phyloP scores from a whole-genome alignment of 2,113 vertebrate species.

The Festucalex cinctus region DNA sequence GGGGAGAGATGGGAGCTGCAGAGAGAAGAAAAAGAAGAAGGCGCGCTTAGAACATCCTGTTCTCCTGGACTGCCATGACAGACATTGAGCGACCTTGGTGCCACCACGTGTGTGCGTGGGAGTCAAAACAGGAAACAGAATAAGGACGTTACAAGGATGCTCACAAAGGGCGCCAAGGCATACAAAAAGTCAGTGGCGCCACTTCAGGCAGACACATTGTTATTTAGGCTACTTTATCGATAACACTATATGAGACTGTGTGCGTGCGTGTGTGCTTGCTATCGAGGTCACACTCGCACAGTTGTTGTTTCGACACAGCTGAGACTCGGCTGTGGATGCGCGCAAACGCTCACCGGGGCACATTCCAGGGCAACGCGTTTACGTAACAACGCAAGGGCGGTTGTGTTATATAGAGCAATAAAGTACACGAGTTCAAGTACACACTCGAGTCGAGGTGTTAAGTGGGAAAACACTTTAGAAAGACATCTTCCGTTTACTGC shows the following conservation, averaged over 20 bases:
- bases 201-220: slow-evolving; percentile 35
- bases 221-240: slow-evolving; percentile 51
- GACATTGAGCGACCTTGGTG: slow-evolving; percentile 28
- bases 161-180: not conserved
- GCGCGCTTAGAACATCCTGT: slow-evolving; percentile 48
- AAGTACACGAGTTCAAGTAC: not conserved
- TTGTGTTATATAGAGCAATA: not conserved
- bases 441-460: slow-evolving; percentile 6
- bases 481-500: too few species aligned
- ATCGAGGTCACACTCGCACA: slow-evolving; percentile 16
- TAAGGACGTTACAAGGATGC: slow-evolving; percentile 5
- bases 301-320: not conserved
- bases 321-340: slow-evolving; percentile 22
- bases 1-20: slow-evolving; percentile 85
- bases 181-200: slow-evolving; percentile 23
- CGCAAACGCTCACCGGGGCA: slow-evolving; percentile 2
- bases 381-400: slow-evolving; percentile 42
- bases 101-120: not conserved
- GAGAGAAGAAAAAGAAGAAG: slow-evolving; percentile 50
- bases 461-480: not conserved
- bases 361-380: slow-evolving; percentile 35
- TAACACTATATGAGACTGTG: slow-evolving; percentile 37
- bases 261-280: not conserved
- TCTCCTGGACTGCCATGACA: slow-evolving; percentile 7
- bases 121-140: slow-evolving; percentile 29